Conservation (phyloP, 2,113 vertebrate species). For the Lipotes vexillifer region DNA sequence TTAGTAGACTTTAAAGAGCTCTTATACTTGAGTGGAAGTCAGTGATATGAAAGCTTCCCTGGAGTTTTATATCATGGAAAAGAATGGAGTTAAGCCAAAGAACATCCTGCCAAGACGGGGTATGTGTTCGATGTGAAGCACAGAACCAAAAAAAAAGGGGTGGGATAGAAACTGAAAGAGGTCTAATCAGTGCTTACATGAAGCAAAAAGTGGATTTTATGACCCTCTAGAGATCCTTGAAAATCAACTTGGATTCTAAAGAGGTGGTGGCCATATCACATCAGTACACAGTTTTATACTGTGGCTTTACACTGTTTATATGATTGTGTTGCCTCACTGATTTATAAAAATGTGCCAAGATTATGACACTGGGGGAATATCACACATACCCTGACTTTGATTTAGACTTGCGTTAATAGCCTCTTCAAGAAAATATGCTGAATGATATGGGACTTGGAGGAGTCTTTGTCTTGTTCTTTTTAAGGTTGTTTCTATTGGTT, state of each 20-base stretch:
- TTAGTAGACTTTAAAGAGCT: neutral
- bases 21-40: neutral
- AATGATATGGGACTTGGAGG: neutral
- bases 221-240: neutral
- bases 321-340: neutral
- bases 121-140: neutral
- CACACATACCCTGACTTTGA: neutral
- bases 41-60: neutral
- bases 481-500: neutral
- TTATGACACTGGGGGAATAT: neutral
- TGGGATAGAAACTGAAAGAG: neutral
- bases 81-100: neutral
- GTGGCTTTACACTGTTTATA: neutral
- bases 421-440: slow-evolving; percentile 4
- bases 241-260: slow-evolving; percentile 11
- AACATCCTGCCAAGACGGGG: neutral
- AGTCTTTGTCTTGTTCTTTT: neutral
- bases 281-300: neutral
- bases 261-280: neutral
- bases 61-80: neutral
- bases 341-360: neutral
- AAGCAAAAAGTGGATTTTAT: neutral
- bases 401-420: neutral
- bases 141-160: neutral
- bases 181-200: neutral